Evolutionary conservation across 2,888 invertebrate species (phyloP), one percentile per base, ranked within the genome.

Genomic region (Chrysodeixis includens): DNA sequence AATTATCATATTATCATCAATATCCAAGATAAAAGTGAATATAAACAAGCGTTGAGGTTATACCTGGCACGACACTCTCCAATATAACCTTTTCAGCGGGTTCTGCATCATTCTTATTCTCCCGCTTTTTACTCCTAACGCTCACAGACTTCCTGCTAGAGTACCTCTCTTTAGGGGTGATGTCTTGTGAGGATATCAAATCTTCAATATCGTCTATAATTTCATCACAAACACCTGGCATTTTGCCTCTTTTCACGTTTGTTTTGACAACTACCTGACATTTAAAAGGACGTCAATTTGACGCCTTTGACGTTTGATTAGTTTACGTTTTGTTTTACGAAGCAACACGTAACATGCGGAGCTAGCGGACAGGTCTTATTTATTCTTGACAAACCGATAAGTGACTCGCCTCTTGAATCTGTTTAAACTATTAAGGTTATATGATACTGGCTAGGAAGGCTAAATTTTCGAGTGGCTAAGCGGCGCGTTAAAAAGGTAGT

Each of bases 171-270:
- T 97, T 97, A 0, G 98, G 97, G 40, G 97, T 97, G 30, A 98
- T 96, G 85, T 98, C 97, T 79, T 98, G 97, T 0, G 97, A 96
- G 26, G 97, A 97, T 92, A 98, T 97, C 82, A 98, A 93, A 95
- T 98, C 98, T 92, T 98, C 98, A 71, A 98, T 98, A 92, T 98
- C 98, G 64, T 97, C 97, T 76, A 98, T 97, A 81, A 96, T 96
- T 93, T 97, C 97, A 81, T 94, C 95, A 86, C 96, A 96, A 68
- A 95, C 95, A 77, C 93, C 91, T 83, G 95, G 93, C 96, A 96
- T 96, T 86, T 91, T 95, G 81, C 20, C 49, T 10, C 4, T 49
- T 66, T 76, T 67, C 26, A 35, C 46, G 22, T 63, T 80, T 76
- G 72, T 79, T 81, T 80, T 82, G 76, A 81, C 76, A 80, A 66